Percentiles rank a stretch among this genome's conserved stretches.
Conservation (phyloP, 1,140 invertebrate genomes). For the Zaprionus inermis region DNA sequence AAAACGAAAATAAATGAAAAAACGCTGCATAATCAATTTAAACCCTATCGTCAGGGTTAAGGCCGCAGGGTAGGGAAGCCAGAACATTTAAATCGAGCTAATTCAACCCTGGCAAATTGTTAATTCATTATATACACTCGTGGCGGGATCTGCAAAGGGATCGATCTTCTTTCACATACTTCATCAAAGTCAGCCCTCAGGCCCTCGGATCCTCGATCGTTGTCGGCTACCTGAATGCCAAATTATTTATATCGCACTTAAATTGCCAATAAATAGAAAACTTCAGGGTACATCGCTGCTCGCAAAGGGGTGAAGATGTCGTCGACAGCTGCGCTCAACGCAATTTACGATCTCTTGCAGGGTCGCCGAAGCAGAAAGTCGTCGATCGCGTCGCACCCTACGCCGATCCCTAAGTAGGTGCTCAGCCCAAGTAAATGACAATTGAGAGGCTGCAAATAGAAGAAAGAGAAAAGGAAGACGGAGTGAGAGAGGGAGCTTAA, state of each 20-base stretch:
- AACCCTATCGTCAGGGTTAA: slow-evolving; percentile 44
- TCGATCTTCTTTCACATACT: slow-evolving; percentile 46
- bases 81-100: slow-evolving; percentile 63
- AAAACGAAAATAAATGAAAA: slow-evolving; percentile 8
- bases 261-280: slow-evolving; percentile 80
- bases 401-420: slow-evolving; percentile 18
- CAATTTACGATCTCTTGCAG: slow-evolving; percentile 55
- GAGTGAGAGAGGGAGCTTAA: background rate
- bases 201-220: slow-evolving; percentile 5
- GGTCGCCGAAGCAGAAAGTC: slow-evolving; percentile 60
- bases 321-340: slow-evolving; percentile 70
- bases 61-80: slow-evolving; percentile 4
- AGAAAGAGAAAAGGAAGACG: background rate
- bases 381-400: slow-evolving; percentile 56
- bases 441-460: slow-evolving; percentile 44
- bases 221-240: slow-evolving; percentile 69
- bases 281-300: slow-evolving; percentile 24
- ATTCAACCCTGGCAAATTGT: slow-evolving; percentile 76
- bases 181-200: slow-evolving; percentile 62
- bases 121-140: slow-evolving; percentile 62
- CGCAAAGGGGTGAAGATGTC: slow-evolving; percentile 63
- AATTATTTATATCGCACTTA: slow-evolving; percentile 81
- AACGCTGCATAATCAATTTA: slow-evolving; percentile 74
- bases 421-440: slow-evolving; percentile 69
- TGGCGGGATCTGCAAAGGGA: slow-evolving; percentile 20